phyloP scores from a whole-genome alignment of 2,113 vertebrate genomes.

The Tyto alba region DNA sequence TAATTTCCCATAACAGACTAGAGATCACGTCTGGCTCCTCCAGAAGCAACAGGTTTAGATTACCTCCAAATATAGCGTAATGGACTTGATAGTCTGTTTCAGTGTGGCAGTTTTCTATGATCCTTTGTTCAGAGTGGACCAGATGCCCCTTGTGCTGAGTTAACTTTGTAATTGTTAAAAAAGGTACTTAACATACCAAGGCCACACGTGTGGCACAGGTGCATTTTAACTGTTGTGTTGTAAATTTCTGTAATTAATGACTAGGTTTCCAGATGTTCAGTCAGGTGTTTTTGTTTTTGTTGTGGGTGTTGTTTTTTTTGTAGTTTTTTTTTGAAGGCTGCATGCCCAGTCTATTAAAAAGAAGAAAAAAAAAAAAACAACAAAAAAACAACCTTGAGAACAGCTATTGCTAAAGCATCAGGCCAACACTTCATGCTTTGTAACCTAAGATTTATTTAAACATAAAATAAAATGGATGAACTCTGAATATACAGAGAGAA shows the following conservation, averaged over 20 bases:
- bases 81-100: background rate
- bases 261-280: background rate
- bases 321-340: background rate
- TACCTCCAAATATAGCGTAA: background rate
- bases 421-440: background rate
- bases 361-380: background rate
- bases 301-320: background rate
- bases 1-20: background rate
- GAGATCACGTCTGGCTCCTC: background rate
- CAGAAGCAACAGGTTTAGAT: background rate
- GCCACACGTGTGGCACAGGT: conserved; percentile 48
- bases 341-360: background rate
- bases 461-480: background rate
- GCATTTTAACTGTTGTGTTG: background rate
- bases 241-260: conserved; percentile 44
- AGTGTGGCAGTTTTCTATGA: background rate
- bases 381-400: background rate
- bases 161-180: conserved; percentile 48
- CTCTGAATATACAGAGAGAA: background rate
- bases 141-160: conserved; percentile 59
- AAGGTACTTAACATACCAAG: conserved; percentile 1
- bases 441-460: background rate
- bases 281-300: background rate
- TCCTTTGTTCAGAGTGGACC: conserved; percentile 2
- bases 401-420: background rate